A percentile compares a stretch with the other conserved stretches of the same genome.
Evolutionary conservation across 2,113 vertebrate genomes (phyloP).

Genomic region (Hydrochoerus hydrochaeris): DNA sequence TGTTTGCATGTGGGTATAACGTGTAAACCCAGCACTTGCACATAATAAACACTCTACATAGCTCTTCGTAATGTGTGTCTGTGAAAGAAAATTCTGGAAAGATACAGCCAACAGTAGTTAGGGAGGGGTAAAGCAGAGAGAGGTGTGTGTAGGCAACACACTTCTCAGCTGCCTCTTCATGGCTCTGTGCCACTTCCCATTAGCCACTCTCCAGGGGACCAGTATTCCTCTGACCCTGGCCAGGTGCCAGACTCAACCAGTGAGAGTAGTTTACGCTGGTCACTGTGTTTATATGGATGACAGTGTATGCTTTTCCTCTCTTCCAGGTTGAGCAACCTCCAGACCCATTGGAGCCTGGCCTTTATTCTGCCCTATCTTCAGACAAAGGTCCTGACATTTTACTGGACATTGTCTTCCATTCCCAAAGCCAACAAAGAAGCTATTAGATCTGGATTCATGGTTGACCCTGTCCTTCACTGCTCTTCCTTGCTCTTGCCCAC

Average conservation of each 20-base stretch:
- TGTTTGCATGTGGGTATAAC: background rate
- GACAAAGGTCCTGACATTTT: background rate
- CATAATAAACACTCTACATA: background rate
- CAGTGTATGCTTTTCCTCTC: background rate
- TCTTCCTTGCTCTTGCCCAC: background rate
- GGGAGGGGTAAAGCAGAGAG: background rate
- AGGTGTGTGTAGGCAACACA: background rate
- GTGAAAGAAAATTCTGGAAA: conserved; percentile 14
- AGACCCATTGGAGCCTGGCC: background rate
- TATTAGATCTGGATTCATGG: background rate
- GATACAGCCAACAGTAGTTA: background rate
- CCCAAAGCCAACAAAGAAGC: background rate
- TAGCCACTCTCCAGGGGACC: background rate
- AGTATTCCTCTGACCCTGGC: background rate
- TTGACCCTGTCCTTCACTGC: background rate
- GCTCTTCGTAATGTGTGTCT: background rate
- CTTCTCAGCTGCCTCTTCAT: background rate
- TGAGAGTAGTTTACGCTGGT: background rate
- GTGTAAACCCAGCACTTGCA: background rate
- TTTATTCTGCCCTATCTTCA: background rate
- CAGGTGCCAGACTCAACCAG: background rate
- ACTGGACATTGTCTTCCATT: background rate
- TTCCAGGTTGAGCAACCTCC: background rate
- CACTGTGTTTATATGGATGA: background rate
- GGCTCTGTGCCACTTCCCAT: background rate